Conservation (phyloP, 1,140 invertebrate species). For the Aphelenchoides avenae region DNA sequence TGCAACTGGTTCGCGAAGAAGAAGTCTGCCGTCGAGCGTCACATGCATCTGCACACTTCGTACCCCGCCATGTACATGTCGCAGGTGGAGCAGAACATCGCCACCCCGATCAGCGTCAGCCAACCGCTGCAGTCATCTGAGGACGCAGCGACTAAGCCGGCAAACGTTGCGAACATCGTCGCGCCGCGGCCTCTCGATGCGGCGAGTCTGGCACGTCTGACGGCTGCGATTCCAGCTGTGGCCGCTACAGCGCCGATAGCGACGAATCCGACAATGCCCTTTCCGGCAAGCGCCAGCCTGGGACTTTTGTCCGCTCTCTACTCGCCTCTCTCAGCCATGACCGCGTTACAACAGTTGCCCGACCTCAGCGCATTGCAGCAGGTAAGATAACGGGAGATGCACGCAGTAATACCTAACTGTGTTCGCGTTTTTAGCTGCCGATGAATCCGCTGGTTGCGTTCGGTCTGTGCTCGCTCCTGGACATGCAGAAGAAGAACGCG, state of each 20-base stretch:
- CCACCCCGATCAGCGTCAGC: conserved; percentile 8
- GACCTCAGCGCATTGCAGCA: not conserved
- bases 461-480: conserved; percentile 15
- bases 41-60: conserved; percentile 34
- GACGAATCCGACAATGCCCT: not conserved
- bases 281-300: not conserved
- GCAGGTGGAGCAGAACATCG: conserved; percentile 38
- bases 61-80: conserved; percentile 33
- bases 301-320: not conserved
- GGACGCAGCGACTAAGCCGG: not conserved
- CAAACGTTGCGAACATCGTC: not conserved
- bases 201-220: not conserved
- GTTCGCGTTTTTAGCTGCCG: conserved; percentile 23
- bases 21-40: conserved; percentile 24
- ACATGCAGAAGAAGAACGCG: conserved; percentile 13
- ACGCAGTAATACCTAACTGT: not conserved
- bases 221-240: not conserved
- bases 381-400: not conserved
- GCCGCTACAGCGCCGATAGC: not conserved
- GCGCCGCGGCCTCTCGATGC: not conserved
- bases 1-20: conserved; percentile 41
- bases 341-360: not conserved
- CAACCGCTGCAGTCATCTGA: not conserved
- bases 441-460: conserved; percentile 15
- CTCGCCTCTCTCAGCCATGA: not conserved